Conservation (phyloP, 2,888 invertebrate species). For the Listrodromus nycthemerus region DNA sequence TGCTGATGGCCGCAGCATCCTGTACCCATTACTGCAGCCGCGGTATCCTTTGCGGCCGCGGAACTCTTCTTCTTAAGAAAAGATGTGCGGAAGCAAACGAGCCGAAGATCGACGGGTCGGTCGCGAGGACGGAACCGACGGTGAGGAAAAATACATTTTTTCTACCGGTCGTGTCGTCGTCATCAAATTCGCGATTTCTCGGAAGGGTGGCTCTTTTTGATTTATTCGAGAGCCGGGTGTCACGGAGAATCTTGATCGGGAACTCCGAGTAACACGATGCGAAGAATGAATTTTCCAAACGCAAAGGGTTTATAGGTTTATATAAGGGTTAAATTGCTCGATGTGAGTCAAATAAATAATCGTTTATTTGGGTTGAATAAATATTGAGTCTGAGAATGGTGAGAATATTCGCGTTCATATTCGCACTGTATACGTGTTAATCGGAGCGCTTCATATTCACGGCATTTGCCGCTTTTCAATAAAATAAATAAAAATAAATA, state of each 20-base stretch:
- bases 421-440: too few species aligned
- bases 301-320: neutral
- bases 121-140: constrained; percentile 19
- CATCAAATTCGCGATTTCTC: constrained; percentile 59
- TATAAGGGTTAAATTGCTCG: too few species aligned
- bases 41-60: constrained; percentile 28
- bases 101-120: constrained; percentile 49
- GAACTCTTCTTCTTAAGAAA: constrained; percentile 1
- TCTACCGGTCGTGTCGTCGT: constrained; percentile 46
- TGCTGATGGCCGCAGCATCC: constrained; percentile 53
- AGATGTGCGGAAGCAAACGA: constrained; percentile 45
- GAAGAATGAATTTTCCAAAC: neutral
- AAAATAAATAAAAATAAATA: too few species aligned
- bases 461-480: too few species aligned
- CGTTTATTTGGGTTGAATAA: too few species aligned
- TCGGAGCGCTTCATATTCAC: too few species aligned
- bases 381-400: too few species aligned
- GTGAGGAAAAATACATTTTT: constrained; percentile 50
- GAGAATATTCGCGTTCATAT: too few species aligned
- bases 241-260: neutral
- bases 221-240: neutral
- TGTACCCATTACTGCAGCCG: constrained; percentile 34
- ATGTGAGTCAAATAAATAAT: too few species aligned
- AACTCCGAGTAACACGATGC: neutral
- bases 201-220: constrained; percentile 23